A percentile compares a stretch with the other conserved stretches of the same genome.
Conservation (phyloP, 2,797 vertebrate species). For the Champsocephalus gunnari region DNA sequence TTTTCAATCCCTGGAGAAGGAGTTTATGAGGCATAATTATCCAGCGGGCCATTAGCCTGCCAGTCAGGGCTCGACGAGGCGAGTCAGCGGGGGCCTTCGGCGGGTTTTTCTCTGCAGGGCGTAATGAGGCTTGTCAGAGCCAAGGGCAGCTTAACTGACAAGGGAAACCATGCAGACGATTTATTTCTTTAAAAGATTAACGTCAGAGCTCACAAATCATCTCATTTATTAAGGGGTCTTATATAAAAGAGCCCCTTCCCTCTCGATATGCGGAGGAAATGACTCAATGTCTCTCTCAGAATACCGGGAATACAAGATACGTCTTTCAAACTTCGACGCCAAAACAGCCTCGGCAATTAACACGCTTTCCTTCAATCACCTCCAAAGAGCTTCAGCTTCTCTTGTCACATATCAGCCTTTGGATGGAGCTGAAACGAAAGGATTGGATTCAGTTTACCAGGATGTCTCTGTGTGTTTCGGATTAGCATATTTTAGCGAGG, state of each 20-base stretch:
- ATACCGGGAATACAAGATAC: conserved; percentile 13
- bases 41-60: conserved; percentile 52
- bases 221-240: background rate
- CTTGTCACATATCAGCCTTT: conserved; percentile 58
- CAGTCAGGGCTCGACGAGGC: conserved; percentile 36
- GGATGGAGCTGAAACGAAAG: conserved; percentile 44
- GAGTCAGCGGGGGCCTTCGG: conserved; percentile 1
- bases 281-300: conserved; percentile 17
- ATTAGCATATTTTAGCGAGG: conserved; percentile 64
- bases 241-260: background rate
- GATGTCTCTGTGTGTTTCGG: conserved; percentile 61
- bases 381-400: conserved; percentile 47
- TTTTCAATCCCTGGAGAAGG: conserved; percentile 25
- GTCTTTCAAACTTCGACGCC: conserved; percentile 22
- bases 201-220: conserved; percentile 26
- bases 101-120: conserved; percentile 17
- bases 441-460: conserved; percentile 53
- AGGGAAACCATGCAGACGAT: conserved; percentile 9
- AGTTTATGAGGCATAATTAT: conserved; percentile 48
- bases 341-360: conserved; percentile 56
- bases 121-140: conserved; percentile 49
- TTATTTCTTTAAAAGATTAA: conserved; percentile 25
- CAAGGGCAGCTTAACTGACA: conserved; percentile 15
- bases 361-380: conserved; percentile 51
- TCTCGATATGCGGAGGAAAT: background rate